Base-by-base conservation (phyloP, 2,888 invertebrate species). In the Herminia tarsipennalis region DNA sequence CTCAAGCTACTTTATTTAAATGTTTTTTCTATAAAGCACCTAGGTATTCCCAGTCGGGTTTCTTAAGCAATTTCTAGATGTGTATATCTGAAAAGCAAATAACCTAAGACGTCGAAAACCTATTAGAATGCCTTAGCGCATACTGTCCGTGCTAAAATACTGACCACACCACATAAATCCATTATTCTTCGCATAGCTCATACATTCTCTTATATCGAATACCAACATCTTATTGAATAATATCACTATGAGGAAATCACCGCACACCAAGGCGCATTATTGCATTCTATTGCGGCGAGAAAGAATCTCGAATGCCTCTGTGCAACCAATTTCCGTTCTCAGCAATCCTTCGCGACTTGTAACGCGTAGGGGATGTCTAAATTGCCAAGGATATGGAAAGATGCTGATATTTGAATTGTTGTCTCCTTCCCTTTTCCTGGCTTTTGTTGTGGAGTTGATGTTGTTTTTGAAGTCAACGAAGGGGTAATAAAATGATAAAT, bases 271-370 rank as follows among this genome's bases (percentile, higher is more conserved):
- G 32, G 14, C 47, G 43, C 45, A 46, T 52, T 64, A 65, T 64
- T 65, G 60, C 65, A 65, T 64, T 67, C 65, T 59, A 32, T 16
- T 27, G 17, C 27, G 27, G 37, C 44, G 43, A 38, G 34, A 10
- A 39, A 41, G 68, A 48, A 54, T 64, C 38, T 34, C 9, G 52
- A 35, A 64, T 56, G 36, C 51, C 37, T 49, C 34, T 34, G 46
- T 48, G 65, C 51, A 45, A 56, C 54, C 65, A 64, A 67, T 65
- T 63, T 56, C 53, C 54, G 28, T 33, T 34, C 37, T 5, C 14
- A 1, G 18, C 47, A 34, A 39, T 63, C 44, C 39, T 39, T 40
- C 38, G 32, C 14, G 63, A 46, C 41, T 29, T 43, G 22, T 38
- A 17, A 28, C 14, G 18, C 34, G 17, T 39, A 33, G 17, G 17